These are phyloP conservation scores for Lithophane leautieri DNA, from an alignment of 2,888 invertebrate genomes.

Conservation along the genomic window DNA sequence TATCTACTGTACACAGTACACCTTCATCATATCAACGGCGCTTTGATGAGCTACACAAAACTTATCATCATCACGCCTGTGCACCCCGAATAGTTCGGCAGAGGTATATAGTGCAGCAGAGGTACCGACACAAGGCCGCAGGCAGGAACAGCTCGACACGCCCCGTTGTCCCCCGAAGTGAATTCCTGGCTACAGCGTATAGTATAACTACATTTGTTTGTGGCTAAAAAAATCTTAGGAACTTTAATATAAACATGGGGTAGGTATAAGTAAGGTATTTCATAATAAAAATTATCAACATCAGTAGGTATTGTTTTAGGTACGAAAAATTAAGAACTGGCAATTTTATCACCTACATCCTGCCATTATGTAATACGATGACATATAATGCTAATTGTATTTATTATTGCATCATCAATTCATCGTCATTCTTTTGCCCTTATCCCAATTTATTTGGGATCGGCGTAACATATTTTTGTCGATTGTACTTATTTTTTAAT, in stretches of 20 bases:
- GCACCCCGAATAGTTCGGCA: too few relatives aligned
- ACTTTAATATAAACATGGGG: background rate
- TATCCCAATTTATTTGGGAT: too few relatives aligned
- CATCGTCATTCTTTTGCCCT: background rate
- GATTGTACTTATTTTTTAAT: background rate
- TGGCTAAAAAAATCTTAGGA: too few relatives aligned
- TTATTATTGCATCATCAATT: background rate
- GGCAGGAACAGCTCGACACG: fast-evolving
- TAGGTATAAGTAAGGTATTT: background rate
- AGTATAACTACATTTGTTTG: background rate
- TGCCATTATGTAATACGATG: background rate
- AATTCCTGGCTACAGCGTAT: background rate
- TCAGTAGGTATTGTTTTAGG: too few relatives aligned
- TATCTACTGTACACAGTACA: background rate
- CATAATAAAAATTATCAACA: background rate
- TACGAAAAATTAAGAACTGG: background rate
- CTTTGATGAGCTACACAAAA: background rate
- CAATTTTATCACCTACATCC: background rate
- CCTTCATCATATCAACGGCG: background rate
- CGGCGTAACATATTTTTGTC: background rate
- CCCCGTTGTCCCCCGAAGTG: background rate
- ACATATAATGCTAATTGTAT: background rate
- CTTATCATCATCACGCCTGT: background rate
- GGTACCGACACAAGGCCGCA: background rate
- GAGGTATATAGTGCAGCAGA: background rate